Base-by-base conservation (phyloP, 2,888 invertebrate species). In the Eudemis profundana region DNA sequence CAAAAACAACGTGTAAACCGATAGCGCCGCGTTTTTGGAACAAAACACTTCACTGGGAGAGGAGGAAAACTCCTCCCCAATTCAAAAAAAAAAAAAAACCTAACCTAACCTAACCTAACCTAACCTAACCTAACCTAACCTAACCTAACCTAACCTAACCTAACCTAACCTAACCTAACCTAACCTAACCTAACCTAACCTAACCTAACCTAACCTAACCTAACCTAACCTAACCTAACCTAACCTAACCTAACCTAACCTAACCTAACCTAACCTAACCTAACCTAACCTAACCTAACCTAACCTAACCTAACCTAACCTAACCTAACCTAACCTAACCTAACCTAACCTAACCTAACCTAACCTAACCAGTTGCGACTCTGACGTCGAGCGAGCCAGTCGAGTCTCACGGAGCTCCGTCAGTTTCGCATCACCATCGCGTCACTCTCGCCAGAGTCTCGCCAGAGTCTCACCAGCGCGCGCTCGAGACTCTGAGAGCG, bases 291-390 rank as follows among this genome's bases (percentile, higher is more conserved):
- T 33, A 53, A 36, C 53, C 53, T 53, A 53, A 53, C 53, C 53
- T 36, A 53, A 53, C 53, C 53, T 33, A 33, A 36, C 33, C 36
- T 33, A 19, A 53, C 36, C 53, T 33, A 33, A 53, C 36, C 53
- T 56, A 61, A 66, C 66, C 66, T 66, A 66, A 66, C 66, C 66
- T 61, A 66, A 66, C 66, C 66, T 66, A 66, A 66, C 66, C 64
- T 65, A 65, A 65, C 64, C 46, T 46, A 54, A 54, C 59, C 49
- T 49, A 49, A 49, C 49, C 49, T 49, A 38, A 53, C 53, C 53
- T 36, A 36, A 53, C 53, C 53, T 33, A 53, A 54, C 54, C 54
- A n/a, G n/a, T n/a, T n/a, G n/a, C n/a, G n/a, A n/a, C n/a, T n/a
- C n/a, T n/a, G n/a, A n/a, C n/a, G n/a, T n/a, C n/a, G n/a, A n/a